These are phyloP conservation scores for Sylvicola cinctus DNA, from an alignment of 2,888 invertebrate genomes.

Conservation along the genomic window DNA sequence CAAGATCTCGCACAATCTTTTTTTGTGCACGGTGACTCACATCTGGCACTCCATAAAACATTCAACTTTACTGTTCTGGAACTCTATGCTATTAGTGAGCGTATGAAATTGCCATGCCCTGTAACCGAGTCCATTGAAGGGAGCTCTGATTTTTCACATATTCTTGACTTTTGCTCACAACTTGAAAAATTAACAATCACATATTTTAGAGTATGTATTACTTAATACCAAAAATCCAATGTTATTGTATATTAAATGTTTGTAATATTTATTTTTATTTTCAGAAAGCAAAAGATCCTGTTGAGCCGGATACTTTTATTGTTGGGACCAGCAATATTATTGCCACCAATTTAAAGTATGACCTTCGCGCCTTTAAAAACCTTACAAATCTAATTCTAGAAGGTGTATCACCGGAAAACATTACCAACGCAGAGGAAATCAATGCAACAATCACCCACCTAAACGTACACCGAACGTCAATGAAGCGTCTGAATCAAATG, in stretches of 20 bases:
- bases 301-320: constrained; percentile 25
- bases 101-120: constrained; percentile 72
- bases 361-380: constrained; percentile 64
- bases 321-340: constrained; percentile 67
- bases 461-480: constrained; percentile 21
- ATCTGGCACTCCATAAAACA: constrained; percentile 16
- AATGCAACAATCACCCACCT: constrained; percentile 12
- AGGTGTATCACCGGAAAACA: constrained; percentile 44
- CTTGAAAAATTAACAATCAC: constrained; percentile 31
- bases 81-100: constrained; percentile 76
- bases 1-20: constrained; percentile 64
- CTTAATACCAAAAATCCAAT: too few species aligned
- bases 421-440: constrained; percentile 33
- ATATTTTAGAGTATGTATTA: too few species aligned
- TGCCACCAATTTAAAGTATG: constrained; percentile 58
- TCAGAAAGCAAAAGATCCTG: constrained; percentile 11
- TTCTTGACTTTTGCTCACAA: constrained; percentile 71
- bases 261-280: too few species aligned
- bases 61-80: constrained; percentile 24
- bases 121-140: constrained; percentile 54
- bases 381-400: constrained; percentile 49
- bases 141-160: constrained; percentile 74
- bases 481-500: constrained; percentile 44
- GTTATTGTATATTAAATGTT: too few species aligned
- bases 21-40: constrained; percentile 50